Percentiles rank a stretch among this genome's conserved stretches.
These are phyloP conservation scores for Isaurus tuberculatus DNA, from an alignment of 92 coral and sea anemone genomes.

Conservation along the genomic window DNA sequence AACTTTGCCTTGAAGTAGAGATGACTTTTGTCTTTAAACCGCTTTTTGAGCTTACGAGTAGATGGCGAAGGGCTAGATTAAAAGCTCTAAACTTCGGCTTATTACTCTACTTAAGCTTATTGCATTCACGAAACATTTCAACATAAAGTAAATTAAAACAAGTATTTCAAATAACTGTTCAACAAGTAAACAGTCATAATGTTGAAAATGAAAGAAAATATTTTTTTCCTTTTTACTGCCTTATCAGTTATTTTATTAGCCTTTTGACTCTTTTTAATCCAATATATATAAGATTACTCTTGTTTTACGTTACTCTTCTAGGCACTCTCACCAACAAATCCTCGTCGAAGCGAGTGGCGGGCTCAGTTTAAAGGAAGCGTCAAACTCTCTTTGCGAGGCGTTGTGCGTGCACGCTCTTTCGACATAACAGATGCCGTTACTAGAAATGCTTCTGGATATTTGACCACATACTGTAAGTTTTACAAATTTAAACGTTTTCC, in stretches of 20 bases:
- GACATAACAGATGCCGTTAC: constrained; percentile 17
- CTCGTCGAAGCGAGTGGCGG: constrained; percentile 34
- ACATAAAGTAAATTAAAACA: too few relatives aligned
- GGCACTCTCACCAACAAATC: constrained; percentile 29
- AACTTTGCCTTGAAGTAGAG: too few relatives aligned
- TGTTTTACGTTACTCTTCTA: not conserved
- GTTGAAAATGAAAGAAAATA: too few relatives aligned
- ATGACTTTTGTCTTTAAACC: too few relatives aligned
- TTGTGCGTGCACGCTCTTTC: not conserved
- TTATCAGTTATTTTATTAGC: not conserved
- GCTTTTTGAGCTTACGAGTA: too few relatives aligned
- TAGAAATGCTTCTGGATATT: constrained; percentile 18
- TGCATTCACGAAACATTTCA: too few relatives aligned
- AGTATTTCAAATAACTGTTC: too few relatives aligned
- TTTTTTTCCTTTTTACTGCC: not conserved
- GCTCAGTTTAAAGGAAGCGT: constrained; percentile 40
- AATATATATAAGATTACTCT: not conserved
- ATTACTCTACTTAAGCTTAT: too few relatives aligned
- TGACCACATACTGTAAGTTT: constrained; percentile 26
- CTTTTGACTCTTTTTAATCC: not conserved
- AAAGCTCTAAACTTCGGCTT: too few relatives aligned
- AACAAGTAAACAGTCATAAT: too few relatives aligned
- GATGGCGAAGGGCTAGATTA: too few relatives aligned
- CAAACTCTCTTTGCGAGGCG: not conserved
- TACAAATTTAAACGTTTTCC: not conserved